These are phyloP conservation scores for Zosterops japonicus DNA, from an alignment of 2,113 vertebrate genomes.

Conservation along the genomic window DNA sequence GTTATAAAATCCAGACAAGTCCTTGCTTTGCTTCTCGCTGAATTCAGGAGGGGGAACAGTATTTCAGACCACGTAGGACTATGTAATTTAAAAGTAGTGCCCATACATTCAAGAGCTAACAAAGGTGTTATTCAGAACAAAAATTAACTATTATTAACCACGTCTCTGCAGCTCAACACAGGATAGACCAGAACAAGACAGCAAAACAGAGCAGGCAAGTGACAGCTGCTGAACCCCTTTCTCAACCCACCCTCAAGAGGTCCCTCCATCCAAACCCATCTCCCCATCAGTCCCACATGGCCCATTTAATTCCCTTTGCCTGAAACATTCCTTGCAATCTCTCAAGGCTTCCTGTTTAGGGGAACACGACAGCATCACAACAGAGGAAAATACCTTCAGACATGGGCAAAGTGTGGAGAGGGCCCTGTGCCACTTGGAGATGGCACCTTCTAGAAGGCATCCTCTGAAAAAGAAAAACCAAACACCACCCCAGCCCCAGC, in stretches of 20 bases:
- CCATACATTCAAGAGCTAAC: not conserved
- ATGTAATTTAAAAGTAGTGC: not conserved
- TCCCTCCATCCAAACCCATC: not conserved
- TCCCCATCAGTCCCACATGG: rapidly evolving
- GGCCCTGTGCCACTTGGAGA: not conserved
- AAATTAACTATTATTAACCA: not conserved
- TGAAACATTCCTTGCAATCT: too few species aligned
- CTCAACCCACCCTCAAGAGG: not conserved
- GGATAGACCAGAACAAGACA: not conserved
- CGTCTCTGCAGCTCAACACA: not conserved
- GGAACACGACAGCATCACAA: rapidly evolving
- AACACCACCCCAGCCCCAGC: rapidly evolving
- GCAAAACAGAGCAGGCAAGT: not conserved
- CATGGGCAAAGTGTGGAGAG: rapidly evolving
- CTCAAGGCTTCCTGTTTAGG: not conserved
- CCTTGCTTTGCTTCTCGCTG: not conserved
- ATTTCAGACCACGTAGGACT: not conserved
- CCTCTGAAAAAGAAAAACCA: not conserved
- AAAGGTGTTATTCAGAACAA: not conserved
- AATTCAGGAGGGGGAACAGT: not conserved
- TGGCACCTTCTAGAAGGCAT: not conserved
- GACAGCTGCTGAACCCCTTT: not conserved
- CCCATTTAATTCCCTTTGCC: not conserved
- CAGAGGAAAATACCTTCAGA: not conserved
- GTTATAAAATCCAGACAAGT: not conserved